Percentiles rank a stretch among this genome's conserved stretches.
Evolutionary conservation across 2,797 vertebrate species (phyloP).

Genomic region (Tragopan temminckii): DNA sequence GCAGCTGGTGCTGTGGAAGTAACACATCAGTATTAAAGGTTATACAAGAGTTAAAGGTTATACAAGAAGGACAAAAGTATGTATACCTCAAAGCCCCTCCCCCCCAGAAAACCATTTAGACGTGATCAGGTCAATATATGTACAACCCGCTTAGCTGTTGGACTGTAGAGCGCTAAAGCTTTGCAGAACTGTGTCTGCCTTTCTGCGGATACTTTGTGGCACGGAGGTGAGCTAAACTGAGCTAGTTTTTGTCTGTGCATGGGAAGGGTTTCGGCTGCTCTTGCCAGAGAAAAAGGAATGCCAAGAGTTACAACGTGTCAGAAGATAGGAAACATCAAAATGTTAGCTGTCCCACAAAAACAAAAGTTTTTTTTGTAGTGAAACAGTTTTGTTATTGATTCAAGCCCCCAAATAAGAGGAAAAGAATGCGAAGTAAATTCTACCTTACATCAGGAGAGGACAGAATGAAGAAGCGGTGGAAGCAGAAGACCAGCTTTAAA

Average conservation of each 20-base stretch:
- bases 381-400: neutral
- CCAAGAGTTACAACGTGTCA: neutral
- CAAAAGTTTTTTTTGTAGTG: neutral
- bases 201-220: neutral
- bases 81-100: neutral
- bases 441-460: neutral
- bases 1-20: neutral
- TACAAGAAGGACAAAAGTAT: neutral
- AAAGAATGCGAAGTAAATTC: neutral
- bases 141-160: rapidly evolving
- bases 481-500: neutral
- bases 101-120: neutral
- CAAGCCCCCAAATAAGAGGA: neutral
- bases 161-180: neutral
- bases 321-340: neutral
- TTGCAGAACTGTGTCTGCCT: neutral
- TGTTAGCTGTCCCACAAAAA: neutral
- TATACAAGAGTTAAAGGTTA: no score
- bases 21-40: neutral
- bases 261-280: neutral
- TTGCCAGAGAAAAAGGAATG: neutral
- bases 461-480: neutral
- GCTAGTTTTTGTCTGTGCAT: neutral
- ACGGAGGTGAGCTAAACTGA: neutral
- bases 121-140: neutral